These are phyloP conservation scores for Thaumetopoea pityocampa DNA, from an alignment of 1,140 invertebrate genomes.

Conservation along the genomic window DNA sequence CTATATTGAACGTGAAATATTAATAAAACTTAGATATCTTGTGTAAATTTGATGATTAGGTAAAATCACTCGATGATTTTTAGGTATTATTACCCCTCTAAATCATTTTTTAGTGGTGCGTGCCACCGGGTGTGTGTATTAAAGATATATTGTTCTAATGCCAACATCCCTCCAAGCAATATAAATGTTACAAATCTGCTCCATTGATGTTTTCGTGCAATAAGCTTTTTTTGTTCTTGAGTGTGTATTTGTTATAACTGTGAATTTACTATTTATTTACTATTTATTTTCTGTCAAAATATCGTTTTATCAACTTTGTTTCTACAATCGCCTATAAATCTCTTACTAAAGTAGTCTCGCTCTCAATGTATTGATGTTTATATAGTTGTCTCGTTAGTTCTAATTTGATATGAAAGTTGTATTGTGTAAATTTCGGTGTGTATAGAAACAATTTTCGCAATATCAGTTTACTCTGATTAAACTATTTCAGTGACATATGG, in stretches of 20 bases:
- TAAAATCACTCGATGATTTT: background rate
- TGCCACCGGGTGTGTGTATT: conserved; percentile 45
- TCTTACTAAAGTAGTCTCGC: conserved; percentile 60
- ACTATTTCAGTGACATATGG: too few relatives aligned
- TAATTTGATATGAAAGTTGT: conserved; percentile 39
- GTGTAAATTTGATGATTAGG: too few relatives aligned
- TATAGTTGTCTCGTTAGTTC: conserved; percentile 48
- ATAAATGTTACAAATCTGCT: conserved; percentile 53
- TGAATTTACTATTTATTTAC: conserved; percentile 57
- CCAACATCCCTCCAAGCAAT: conserved; percentile 55
- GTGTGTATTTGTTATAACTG: conserved; percentile 63
- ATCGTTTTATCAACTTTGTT: conserved; percentile 39
- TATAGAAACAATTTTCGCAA: too few relatives aligned
- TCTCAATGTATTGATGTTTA: conserved; percentile 64
- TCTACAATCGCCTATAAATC: conserved; percentile 42
- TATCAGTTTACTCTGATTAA: too few relatives aligned
- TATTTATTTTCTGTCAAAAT: conserved; percentile 51
- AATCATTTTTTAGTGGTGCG: conserved; percentile 33
- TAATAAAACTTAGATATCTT: too few relatives aligned
- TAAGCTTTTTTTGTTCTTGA: conserved; percentile 65
- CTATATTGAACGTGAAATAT: too few relatives aligned
- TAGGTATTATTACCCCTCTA: background rate
- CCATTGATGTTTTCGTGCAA: conserved; percentile 59
- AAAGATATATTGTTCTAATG: conserved; percentile 51
- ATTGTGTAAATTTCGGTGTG: conserved; percentile 13